These are phyloP conservation scores for Sinhomidia bicolor DNA, from an alignment of 2,888 invertebrate species.

Conservation along the genomic window DNA sequence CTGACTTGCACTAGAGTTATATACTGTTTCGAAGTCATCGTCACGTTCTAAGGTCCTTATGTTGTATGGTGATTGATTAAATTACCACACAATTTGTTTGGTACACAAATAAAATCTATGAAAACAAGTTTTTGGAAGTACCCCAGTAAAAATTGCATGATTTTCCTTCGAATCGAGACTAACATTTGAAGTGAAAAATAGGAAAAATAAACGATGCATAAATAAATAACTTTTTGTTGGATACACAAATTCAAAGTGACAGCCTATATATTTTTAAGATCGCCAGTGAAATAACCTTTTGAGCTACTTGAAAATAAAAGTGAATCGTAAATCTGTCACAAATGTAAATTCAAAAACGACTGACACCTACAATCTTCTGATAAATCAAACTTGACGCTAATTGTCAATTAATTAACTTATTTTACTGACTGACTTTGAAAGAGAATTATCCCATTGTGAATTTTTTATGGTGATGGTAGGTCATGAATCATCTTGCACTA, in stretches of 20 bases:
- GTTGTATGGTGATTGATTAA: conserved; percentile 48
- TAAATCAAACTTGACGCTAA: conserved; percentile 40
- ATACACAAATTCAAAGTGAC: conserved; percentile 22
- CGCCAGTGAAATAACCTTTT: conserved; percentile 39
- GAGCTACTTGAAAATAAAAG: conserved; percentile 1
- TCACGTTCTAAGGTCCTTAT: background rate
- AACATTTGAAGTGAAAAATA: conserved; percentile 39
- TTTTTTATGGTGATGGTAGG: conserved; percentile 51
- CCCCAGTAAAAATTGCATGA: conserved; percentile 34
- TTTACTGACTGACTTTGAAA: conserved; percentile 60
- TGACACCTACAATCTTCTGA: conserved; percentile 21
- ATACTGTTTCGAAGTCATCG: background rate
- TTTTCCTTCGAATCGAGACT: conserved; percentile 22
- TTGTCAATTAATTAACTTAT: conserved; percentile 64
- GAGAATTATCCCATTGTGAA: conserved; percentile 42
- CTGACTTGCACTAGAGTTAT: background rate
- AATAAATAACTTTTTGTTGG: background rate
- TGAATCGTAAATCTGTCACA: background rate
- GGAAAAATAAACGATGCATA: conserved; percentile 1
- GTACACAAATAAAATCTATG: conserved; percentile 13
- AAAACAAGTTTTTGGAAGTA: conserved; percentile 29
- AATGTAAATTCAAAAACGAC: background rate
- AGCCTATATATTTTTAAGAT: conserved; percentile 5
- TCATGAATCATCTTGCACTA: conserved; percentile 48
- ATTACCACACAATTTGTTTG: conserved; percentile 19